Evolutionary conservation across 2,888 invertebrate species (phyloP), one percentile per base, ranked within the genome.

Genomic region (Sisyra terminalis): DNA sequence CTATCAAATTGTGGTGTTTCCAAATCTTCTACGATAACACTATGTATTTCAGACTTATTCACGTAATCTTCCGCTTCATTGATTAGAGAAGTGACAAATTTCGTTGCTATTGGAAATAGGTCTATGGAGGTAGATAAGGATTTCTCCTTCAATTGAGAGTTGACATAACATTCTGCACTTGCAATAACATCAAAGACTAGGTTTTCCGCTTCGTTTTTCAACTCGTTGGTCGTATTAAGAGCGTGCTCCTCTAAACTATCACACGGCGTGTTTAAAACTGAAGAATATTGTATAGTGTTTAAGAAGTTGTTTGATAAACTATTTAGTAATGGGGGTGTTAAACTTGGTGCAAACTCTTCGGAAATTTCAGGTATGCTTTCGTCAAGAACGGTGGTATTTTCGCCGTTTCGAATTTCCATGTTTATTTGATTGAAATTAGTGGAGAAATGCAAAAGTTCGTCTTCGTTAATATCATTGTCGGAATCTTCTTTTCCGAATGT

Each of bases 381-480:
- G 11, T 37, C 37, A 10, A 30, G n/a, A 10, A 17, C 10, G 4
- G 14, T 29, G 8, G 13, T 29, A 9, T 32, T 34, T 7, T 34
- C 17, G 10, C 13, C 14, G 24, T 15, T 42, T 17, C 11, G 13
- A 10, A 42, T 35, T 37, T 43, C 43, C 11, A 15, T 18, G 13
- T 47, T 46, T 32, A 46, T 44, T 31, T 67, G 68, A 46, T 65
- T 67, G 45, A 70, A 70, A 49, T 70, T 69, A 0, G 70, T 69
- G 0, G 70, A 70, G 50, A 70, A 70, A 5, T 69, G 66, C 18
- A 69, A 48, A n/a, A 66, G 47, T 50, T 69, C 69, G 50, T 67
- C 68, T 49, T 64, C 65, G 0, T 65, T 65, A 16, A 66, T 48
- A 31, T 67, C 67, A 17, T 32, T 65, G 0, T 65, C 63, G 13